These are phyloP conservation scores for Aspidiotus rigidus DNA, from an alignment of 2,888 invertebrate species.

Conservation along the genomic window DNA sequence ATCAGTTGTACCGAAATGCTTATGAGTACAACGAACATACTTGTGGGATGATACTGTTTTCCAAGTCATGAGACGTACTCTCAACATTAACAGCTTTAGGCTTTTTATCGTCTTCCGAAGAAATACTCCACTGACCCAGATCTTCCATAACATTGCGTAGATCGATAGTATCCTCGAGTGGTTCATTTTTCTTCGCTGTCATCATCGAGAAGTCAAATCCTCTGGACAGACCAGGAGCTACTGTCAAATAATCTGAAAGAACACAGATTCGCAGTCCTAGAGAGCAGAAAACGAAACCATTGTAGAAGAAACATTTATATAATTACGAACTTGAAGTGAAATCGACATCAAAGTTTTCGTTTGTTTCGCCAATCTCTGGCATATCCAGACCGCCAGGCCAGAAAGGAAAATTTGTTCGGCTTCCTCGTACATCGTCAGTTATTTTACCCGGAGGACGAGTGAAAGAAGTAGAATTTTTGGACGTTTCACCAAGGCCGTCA, in stretches of 20 bases:
- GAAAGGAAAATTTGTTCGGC: slow-evolving; percentile 25
- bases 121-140: slow-evolving; percentile 16
- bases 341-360: slow-evolving; percentile 38
- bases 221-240: slow-evolving; percentile 16
- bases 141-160: slow-evolving; percentile 35
- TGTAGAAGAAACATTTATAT: neutral
- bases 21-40: slow-evolving; percentile 22
- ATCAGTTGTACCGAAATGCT: neutral
- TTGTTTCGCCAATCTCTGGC: slow-evolving; percentile 5
- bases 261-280: neutral
- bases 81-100: slow-evolving; percentile 6
- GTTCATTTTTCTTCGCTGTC: neutral
- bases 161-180: slow-evolving; percentile 35
- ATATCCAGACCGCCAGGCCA: slow-evolving; percentile 36
- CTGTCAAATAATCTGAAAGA: slow-evolving; percentile 13
- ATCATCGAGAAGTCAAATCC: slow-evolving; percentile 5
- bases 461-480: slow-evolving; percentile 70
- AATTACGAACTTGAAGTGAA: slow-evolving; percentile 42
- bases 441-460: slow-evolving; percentile 65
- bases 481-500: slow-evolving; percentile 46
- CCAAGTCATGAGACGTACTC: slow-evolving; percentile 31
- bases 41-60: slow-evolving; percentile 36
- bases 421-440: slow-evolving; percentile 47
- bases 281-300: neutral
- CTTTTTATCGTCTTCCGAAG: neutral